These are phyloP conservation scores for Clarias pachynema DNA, from an alignment of 2,797 vertebrate genomes.

Conservation along the genomic window DNA sequence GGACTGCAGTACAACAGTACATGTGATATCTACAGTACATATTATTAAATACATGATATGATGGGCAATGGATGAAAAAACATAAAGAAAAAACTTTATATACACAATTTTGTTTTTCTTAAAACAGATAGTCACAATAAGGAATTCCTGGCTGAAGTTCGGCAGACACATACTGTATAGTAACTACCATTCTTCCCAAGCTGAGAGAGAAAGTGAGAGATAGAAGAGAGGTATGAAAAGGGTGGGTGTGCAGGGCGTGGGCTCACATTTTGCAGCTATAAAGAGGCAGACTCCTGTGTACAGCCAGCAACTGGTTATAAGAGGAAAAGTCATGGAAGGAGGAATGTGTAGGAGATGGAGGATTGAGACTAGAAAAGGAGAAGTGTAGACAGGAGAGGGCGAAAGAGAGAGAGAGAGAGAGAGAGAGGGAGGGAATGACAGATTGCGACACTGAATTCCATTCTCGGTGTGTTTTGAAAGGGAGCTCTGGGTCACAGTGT, in stretches of 20 bases:
- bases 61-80: neutral
- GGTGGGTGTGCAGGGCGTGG: neutral
- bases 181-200: neutral
- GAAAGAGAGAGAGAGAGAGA: slow-evolving; percentile 10
- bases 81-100: neutral
- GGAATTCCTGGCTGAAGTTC: neutral
- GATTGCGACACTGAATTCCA: slow-evolving; percentile 40
- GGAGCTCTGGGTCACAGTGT: slow-evolving; percentile 36
- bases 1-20: neutral
- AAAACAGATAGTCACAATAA: neutral
- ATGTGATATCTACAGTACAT: neutral
- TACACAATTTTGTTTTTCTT: neutral
- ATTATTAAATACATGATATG: no score
- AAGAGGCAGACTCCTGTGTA: neutral
- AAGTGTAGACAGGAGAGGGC: slow-evolving; percentile 1
- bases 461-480: slow-evolving; percentile 45
- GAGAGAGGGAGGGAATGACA: slow-evolving; percentile 19
- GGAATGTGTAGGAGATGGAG: slow-evolving; percentile 15
- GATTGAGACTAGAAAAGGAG: slow-evolving; percentile 4
- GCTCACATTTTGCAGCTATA: neutral
- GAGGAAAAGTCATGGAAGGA: slow-evolving; percentile 1
- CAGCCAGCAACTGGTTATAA: neutral
- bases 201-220: neutral
- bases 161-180: neutral
- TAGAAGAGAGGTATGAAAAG: neutral